A percentile compares a stretch with the other conserved stretches of the same genome.
These are phyloP conservation scores for Parazoanthus darwini DNA, from an alignment of 92 coral and sea anemone species.

Conservation along the genomic window DNA sequence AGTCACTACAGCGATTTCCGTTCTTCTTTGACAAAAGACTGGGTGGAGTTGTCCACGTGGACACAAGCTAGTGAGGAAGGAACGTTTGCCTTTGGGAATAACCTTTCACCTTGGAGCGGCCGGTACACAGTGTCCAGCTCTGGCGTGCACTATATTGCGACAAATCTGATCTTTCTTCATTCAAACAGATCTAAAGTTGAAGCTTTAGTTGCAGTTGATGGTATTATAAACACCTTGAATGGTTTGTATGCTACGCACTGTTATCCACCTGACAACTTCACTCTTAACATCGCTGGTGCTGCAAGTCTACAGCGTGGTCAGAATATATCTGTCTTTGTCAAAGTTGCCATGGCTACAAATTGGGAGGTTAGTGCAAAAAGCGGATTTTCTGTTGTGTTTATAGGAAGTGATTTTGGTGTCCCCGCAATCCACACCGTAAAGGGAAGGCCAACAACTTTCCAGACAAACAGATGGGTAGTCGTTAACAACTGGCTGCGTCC, in stretches of 20 bases:
- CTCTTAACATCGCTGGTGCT: conserved; percentile 61
- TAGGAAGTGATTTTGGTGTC: conserved; percentile 54
- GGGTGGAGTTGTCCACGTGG: conserved; percentile 57
- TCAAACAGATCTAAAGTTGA: conserved; percentile 30
- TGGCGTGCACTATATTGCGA: conserved; percentile 62
- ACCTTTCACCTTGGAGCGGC: conserved; percentile 13
- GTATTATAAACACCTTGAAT: conserved; percentile 22
- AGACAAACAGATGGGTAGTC: conserved; percentile 49
- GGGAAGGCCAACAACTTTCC: conserved; percentile 39
- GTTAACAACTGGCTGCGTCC: conserved; percentile 49
- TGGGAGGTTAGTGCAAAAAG: conserved; percentile 44
- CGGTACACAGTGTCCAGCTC: conserved; percentile 44
- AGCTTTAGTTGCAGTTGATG: conserved; percentile 52
- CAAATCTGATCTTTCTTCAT: conserved; percentile 44
- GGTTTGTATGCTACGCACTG: conserved; percentile 49
- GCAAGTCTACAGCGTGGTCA: conserved; percentile 50
- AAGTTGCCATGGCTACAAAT: conserved; percentile 10
- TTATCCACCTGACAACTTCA: conserved; percentile 52
- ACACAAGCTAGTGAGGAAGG: conserved; percentile 48
- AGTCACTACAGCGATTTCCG: conserved; percentile 34
- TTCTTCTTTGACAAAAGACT: not conserved
- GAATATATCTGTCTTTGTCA: conserved; percentile 53
- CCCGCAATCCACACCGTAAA: conserved; percentile 55
- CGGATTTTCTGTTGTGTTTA: conserved; percentile 59
- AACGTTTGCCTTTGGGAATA: conserved; percentile 47